Conservation (phyloP, 2,888 invertebrate genomes). For the Uloborus plumipes region DNA sequence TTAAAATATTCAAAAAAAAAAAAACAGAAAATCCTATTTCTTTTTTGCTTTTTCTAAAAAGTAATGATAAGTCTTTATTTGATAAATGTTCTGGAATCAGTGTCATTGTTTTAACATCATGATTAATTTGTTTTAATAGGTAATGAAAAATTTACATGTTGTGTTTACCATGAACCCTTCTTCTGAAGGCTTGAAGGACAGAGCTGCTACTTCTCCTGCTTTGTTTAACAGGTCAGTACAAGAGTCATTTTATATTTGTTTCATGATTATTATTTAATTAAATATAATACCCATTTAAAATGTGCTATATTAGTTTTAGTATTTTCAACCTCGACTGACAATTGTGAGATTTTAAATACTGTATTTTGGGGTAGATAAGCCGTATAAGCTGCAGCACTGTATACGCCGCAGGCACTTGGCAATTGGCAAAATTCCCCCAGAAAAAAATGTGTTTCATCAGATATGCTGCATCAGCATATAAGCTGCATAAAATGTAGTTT, state of each 20-base stretch:
- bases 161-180: constrained; percentile 99
- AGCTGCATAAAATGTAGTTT: no score
- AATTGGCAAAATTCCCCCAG: no score
- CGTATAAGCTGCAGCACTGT: no score
- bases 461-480: no score
- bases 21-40: no score
- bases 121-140: constrained; percentile 74
- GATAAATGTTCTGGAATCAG: background rate
- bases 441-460: no score
- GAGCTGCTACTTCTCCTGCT: constrained; percentile 98
- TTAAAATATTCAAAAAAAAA: no score
- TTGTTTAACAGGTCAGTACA: constrained; percentile 86
- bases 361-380: no score
- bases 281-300: background rate
- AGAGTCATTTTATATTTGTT: no score
- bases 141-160: constrained; percentile 98
- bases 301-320: background rate
- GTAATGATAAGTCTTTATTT: background rate
- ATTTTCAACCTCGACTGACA: background rate
- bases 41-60: background rate
- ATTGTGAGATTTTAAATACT: no score
- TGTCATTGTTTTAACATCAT: background rate
- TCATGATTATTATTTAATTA: background rate
- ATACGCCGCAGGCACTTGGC: no score
- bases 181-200: constrained; percentile 96